Conservation (phyloP, 2,113 vertebrate genomes). For the Thinocorus orbignyianus region DNA sequence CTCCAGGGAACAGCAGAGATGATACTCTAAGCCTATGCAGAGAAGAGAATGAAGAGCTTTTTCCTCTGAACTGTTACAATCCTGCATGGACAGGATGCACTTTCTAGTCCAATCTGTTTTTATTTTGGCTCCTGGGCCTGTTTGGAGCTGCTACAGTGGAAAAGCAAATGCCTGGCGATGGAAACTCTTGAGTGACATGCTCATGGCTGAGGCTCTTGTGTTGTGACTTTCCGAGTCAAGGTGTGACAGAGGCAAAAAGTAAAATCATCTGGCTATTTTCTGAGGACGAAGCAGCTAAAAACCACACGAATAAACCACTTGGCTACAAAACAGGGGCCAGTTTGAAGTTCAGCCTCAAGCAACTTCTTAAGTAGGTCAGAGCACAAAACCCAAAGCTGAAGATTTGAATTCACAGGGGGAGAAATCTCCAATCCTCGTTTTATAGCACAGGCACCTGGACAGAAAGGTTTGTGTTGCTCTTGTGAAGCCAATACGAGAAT, state of each 20-base stretch:
- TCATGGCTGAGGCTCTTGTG: accelerated
- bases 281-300: neutral
- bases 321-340: neutral
- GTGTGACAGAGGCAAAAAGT: neutral
- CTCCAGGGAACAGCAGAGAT: accelerated
- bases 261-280: neutral
- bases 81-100: neutral
- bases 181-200: neutral
- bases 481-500: neutral
- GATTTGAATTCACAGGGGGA: neutral
- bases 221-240: neutral
- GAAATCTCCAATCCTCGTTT: neutral
- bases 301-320: neutral
- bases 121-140: neutral
- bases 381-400: neutral
- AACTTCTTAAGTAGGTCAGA: neutral
- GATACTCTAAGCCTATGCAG: accelerated
- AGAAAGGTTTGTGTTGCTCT: neutral
- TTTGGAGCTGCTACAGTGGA: neutral
- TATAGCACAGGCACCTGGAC: neutral
- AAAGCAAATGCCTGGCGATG: accelerated
- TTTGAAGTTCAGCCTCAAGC: neutral
- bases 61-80: accelerated
- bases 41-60: neutral
- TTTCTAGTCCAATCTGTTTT: neutral